phyloP scores from a whole-genome alignment of 1,140 invertebrate species.

The Capitella teleta region DNA sequence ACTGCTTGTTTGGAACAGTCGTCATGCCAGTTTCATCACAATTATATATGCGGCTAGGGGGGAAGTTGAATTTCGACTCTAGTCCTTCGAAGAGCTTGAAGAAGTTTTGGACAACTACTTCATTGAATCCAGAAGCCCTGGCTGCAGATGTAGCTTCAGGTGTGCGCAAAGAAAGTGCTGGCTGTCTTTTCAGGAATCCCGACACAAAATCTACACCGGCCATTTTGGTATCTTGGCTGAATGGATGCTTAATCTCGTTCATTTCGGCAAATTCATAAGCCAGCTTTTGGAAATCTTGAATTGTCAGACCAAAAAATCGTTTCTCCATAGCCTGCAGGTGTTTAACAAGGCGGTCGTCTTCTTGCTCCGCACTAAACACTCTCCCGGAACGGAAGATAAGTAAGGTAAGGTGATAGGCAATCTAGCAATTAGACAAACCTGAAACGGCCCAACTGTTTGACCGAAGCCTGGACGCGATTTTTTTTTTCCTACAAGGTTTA shows the following conservation, averaged over 20 bases:
- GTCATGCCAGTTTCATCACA: slow-evolving; percentile 16
- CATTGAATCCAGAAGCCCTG: not conserved
- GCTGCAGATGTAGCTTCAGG: slow-evolving; percentile 2
- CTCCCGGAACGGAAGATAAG: not conserved
- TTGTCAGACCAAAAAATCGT: not conserved
- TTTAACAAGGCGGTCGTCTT: no score
- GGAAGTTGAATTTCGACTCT: not conserved
- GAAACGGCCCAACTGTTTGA: no score
- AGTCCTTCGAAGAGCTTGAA: not conserved
- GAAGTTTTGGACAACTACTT: not conserved
- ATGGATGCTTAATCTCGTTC: not conserved
- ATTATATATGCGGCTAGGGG: slow-evolving; percentile 13
- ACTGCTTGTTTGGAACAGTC: slow-evolving; percentile 10
- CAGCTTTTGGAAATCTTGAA: not conserved
- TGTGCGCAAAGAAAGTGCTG: not conserved
- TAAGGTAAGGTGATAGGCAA: no score
- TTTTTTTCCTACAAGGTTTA: no score
- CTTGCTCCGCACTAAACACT: no score
- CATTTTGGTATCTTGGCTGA: not conserved
- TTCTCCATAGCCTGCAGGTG: slow-evolving; percentile 2
- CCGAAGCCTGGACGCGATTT: no score
- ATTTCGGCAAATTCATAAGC: slow-evolving; percentile 1
- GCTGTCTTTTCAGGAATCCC: not conserved
- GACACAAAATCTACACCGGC: not conserved
- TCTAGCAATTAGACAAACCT: no score